These are phyloP conservation scores for Stenoptilia bipunctidactyla DNA, from an alignment of 2,888 invertebrate genomes.

Conservation along the genomic window DNA sequence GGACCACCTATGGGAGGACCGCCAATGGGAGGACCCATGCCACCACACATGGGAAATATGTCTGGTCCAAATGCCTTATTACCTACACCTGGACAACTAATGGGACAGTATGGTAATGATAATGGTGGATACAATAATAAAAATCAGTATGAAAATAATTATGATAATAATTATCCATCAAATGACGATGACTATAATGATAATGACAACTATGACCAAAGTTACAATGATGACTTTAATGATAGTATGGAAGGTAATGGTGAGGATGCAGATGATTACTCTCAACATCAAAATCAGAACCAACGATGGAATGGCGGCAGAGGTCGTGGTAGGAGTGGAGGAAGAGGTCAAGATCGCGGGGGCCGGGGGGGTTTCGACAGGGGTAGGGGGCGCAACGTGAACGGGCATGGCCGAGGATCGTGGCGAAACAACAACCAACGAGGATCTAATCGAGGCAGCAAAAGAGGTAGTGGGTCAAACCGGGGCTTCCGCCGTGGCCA, in stretches of 20 bases:
- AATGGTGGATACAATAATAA: slow-evolving; percentile 58
- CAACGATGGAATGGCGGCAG: slow-evolving; percentile 49
- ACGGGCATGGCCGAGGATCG: slow-evolving; percentile 11
- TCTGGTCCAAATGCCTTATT: slow-evolving; percentile 30
- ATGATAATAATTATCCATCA: slow-evolving; percentile 42
- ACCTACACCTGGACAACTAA: slow-evolving; percentile 16
- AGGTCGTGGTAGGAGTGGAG: slow-evolving; percentile 40
- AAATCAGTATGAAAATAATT: slow-evolving; percentile 39
- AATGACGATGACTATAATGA: slow-evolving; percentile 43
- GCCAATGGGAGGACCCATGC: slow-evolving; percentile 20
- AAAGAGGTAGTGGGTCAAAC: not conserved
- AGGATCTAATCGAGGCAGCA: not conserved
- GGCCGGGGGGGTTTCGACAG: slow-evolving; percentile 48
- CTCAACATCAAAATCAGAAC: slow-evolving; percentile 40
- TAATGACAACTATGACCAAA: slow-evolving; percentile 30
- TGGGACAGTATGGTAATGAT: slow-evolving; percentile 32
- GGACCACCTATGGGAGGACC: slow-evolving; percentile 8
- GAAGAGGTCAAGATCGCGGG: slow-evolving; percentile 44
- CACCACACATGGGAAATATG: slow-evolving; percentile 32
- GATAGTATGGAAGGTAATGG: slow-evolving; percentile 35
- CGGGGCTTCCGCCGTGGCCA: not conserved
- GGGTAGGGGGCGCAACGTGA: slow-evolving; percentile 31
- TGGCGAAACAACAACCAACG: not conserved
- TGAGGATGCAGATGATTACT: slow-evolving; percentile 26
- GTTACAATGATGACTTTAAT: slow-evolving; percentile 32